Conservation (phyloP, 2,113 vertebrate species). For the Rhadina sibilatrix region DNA sequence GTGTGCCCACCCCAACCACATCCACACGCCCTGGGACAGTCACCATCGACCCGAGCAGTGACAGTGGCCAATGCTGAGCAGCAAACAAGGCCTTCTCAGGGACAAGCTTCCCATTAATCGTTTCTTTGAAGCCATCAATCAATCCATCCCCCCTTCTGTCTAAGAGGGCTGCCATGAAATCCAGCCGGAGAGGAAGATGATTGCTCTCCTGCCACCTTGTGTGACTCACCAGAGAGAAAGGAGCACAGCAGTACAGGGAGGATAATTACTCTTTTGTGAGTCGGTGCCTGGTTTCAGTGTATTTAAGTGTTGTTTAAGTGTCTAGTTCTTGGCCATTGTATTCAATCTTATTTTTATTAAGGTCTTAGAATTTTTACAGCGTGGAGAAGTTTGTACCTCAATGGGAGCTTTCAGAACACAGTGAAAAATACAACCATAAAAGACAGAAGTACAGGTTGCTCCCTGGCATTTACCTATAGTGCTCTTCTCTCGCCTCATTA, state of each 20-base stretch:
- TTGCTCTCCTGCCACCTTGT: conserved; percentile 21
- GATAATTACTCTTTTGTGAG: conserved; percentile 16
- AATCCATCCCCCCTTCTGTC: not conserved
- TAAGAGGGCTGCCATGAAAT: not conserved
- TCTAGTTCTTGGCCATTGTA: not conserved
- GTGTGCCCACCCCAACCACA: rapidly evolving
- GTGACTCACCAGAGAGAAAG: conserved; percentile 24
- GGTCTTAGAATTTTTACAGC: conserved; percentile 8
- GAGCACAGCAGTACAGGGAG: not conserved
- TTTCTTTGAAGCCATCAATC: not conserved
- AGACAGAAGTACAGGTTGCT: not conserved
- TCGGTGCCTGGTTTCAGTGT: conserved; percentile 5
- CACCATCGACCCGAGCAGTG: rapidly evolving
- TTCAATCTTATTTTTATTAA: conserved; percentile 46
- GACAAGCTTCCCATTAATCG: not conserved
- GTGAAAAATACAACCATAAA: conserved; percentile 5
- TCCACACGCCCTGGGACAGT: not conserved
- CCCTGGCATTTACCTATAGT: not conserved
- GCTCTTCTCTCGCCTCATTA: not conserved
- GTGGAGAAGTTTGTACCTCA: not conserved
- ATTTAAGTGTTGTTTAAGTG: conserved; percentile 9
- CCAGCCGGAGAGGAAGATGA: not conserved
- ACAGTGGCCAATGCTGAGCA: not conserved
- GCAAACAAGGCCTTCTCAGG: not conserved
- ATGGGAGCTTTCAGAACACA: not conserved